Base-by-base conservation (phyloP, 1,140 invertebrate species). In the Acromyrmex heyeri region DNA sequence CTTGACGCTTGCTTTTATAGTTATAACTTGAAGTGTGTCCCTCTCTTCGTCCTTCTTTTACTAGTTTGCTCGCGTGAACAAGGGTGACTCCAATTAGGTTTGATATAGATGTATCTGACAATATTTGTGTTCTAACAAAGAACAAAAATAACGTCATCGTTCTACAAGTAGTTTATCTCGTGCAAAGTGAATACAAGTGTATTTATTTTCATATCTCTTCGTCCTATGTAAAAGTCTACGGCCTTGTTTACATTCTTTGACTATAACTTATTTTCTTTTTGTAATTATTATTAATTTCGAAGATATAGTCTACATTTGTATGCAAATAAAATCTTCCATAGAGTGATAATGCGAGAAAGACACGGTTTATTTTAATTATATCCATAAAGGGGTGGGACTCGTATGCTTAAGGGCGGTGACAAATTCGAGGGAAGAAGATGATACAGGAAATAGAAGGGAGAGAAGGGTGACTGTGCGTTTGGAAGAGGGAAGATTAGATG, bases 1-100 rank as follows among this genome's bases (percentile, higher is more conserved):
- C 92, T 91, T 86, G 83, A 90, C 90, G 91, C 86, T 88, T 85
- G 86, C 70, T 91, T 94, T 94, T 93, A 94, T 94, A 93, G 93
- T 93, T 94, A 93, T 90, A 93, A 92, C 90, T 91, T 86, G 85
- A 89, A 87, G 88, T 87, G 89, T 69, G 85, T 85, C 73, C 72
- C 86, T 73, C 86, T 79, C 67, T 64, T 21, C 27, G 34, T 69
- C 21, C 79, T 87, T 38, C 61, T 64, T 64, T 59, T 24, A 59
- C 70, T 59, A 87, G 62, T 87, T 87, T 77, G 21, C 30, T 76
- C 14, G n/a, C 53, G 53, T 65, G 86, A 91, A 72, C 65, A 88
- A 88, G 91, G 91, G 90, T 90, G 88, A 85, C 87, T 78, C 91
- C 93, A 94, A 94, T 94, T 94, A 94, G 89, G 76, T 78, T 70